Base-by-base conservation (phyloP, 2,888 invertebrate species). In the Eurytoma californica region DNA sequence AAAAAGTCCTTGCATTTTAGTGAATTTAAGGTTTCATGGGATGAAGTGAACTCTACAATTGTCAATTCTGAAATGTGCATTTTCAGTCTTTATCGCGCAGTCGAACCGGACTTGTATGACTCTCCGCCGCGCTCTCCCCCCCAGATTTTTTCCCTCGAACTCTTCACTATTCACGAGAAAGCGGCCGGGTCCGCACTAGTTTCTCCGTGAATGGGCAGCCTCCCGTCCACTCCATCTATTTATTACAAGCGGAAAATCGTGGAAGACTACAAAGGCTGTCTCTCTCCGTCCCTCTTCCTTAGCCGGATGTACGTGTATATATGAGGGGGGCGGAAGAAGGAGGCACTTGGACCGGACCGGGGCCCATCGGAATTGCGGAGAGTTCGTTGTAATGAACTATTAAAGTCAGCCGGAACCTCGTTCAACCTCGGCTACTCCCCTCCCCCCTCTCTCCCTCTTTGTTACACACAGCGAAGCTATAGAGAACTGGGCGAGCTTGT, bases 331-430 rank as follows among this genome's bases (percentile, higher is more conserved):
- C 2, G 61, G 18, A 72, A 7, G 51, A 18, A 28, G 47, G 5
- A 18, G 16, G 16, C 61, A 30, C 18, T 53, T 70, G 55, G 51
- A 30, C 61, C 58, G 18, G 65, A 65, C 57, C 30, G 28, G 55
- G 57, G 55, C 69, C 30, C 61, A 24, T 55, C 55, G 57, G 74
- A 77, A 80, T 74, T 72, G 68, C 72, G 47, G 39, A 24, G 72
- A 74, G 70, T 73, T 76, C 51, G 70, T 76, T 70, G 66, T 79
- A 76, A 82, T 82, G 80, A 80, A 82, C 79, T 82, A 79, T 82
- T 80, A 80, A 79, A 80, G 82, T 79, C 80, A 66, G 67, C 63
- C 57, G 70, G 73, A 49, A 49, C 18, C 60, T 30, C 53, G 65
- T 72, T 67, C 72, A 67, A 57, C 55, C 65, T 60, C 70, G 66